These are phyloP conservation scores for Perca schrenkii DNA, from an alignment of 2,113 vertebrate genomes.

Conservation along the genomic window DNA sequence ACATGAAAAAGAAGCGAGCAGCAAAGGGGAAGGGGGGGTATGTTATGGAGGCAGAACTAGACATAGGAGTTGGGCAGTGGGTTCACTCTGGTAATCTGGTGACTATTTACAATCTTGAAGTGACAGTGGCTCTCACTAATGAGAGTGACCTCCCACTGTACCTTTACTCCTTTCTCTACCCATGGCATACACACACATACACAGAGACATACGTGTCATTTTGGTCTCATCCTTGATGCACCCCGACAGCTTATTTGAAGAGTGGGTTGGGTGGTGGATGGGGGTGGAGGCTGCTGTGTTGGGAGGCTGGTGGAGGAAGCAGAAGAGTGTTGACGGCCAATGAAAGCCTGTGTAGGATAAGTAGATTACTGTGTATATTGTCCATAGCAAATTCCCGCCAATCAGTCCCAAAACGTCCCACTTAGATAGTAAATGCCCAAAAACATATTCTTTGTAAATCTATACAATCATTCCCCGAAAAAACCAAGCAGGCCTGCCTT, in stretches of 20 bases:
- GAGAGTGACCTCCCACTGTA: slow-evolving; percentile 43
- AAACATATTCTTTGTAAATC: no score
- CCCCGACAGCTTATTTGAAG: slow-evolving; percentile 41
- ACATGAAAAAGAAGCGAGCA: slow-evolving; percentile 17
- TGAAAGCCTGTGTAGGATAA: not conserved
- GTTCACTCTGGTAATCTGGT: slow-evolving; percentile 38
- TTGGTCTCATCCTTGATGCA: slow-evolving; percentile 32
- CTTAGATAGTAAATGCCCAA: no score
- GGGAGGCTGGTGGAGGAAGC: not conserved
- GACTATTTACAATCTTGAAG: slow-evolving; percentile 41
- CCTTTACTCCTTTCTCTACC: slow-evolving; percentile 31
- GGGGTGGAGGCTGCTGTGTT: slow-evolving; percentile 3
- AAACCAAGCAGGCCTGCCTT: no score
- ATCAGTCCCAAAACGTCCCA: no score
- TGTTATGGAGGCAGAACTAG: slow-evolving; percentile 20
- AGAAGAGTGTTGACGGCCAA: not conserved
- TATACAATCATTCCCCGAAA: no score
- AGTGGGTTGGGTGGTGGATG: not conserved
- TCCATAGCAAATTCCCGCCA: no score
- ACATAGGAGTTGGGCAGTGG: slow-evolving; percentile 35
- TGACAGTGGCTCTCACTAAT: slow-evolving; percentile 62
- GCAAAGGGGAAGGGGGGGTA: not conserved
- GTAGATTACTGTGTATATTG: not conserved
- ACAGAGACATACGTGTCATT: slow-evolving; percentile 23
- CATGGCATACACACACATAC: slow-evolving; percentile 15